Conservation (phyloP, 2,888 invertebrate species). For the Torymus auratus region DNA sequence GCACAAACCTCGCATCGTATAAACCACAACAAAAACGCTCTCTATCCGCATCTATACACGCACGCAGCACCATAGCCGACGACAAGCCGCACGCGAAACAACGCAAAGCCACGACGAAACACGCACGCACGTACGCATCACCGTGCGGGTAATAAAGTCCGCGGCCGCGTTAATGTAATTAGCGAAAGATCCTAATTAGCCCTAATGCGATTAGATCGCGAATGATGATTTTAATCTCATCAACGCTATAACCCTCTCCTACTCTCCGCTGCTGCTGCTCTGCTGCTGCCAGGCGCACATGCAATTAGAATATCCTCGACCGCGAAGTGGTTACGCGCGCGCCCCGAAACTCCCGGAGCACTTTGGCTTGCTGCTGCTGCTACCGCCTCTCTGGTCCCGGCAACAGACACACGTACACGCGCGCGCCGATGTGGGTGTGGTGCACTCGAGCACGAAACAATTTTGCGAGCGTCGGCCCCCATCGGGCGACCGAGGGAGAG, state of each 20-base stretch:
- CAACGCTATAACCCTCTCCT: constrained; percentile 2
- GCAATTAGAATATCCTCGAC: constrained; percentile 55
- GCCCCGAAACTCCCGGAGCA: constrained; percentile 46
- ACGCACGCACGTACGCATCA: too few relatives aligned
- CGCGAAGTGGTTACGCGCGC: constrained; percentile 43
- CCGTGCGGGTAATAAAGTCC: constrained; percentile 17
- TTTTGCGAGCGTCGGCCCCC: constrained; percentile 55
- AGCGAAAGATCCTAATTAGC: constrained; percentile 50
- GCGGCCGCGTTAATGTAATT: constrained; percentile 38
- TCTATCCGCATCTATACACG: too few relatives aligned
- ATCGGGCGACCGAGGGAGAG: constrained; percentile 1
- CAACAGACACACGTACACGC: too few relatives aligned
- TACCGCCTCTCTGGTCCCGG: too few relatives aligned
- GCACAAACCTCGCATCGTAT: too few relatives aligned
- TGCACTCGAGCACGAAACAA: constrained; percentile 48
- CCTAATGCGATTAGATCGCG: constrained; percentile 51
- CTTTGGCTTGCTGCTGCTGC: constrained; percentile 14
- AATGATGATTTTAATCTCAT: constrained; percentile 56
- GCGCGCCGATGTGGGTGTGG: background rate
- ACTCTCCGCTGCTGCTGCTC: background rate
- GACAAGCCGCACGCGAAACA: too few relatives aligned
- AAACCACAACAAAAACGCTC: too few relatives aligned
- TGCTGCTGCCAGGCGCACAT: constrained; percentile 10
- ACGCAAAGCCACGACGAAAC: too few relatives aligned
- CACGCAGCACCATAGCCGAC: too few relatives aligned